Conservation (phyloP, 2,888 invertebrate genomes). For the Alentia gelatinosa region DNA sequence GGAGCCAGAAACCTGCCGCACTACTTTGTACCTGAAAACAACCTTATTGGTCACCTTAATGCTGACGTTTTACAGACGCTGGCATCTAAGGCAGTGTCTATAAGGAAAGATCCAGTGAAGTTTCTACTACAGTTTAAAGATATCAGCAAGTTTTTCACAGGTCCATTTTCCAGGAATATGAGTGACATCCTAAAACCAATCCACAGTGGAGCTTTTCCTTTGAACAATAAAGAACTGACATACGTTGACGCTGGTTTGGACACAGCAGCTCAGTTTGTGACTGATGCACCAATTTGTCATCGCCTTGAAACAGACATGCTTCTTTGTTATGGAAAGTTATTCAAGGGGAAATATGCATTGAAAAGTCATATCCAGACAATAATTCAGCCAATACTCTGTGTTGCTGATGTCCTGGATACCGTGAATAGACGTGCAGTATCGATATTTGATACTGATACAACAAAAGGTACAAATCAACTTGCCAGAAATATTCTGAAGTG, state of each 20-base stretch:
- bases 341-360: not conserved
- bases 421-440: not conserved
- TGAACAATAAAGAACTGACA: not conserved
- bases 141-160: not conserved
- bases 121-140: not conserved
- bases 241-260: not conserved
- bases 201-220: not conserved
- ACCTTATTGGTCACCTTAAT: not conserved
- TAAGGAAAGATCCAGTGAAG: not conserved
- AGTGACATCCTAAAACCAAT: not conserved
- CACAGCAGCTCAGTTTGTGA: not conserved
- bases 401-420: not conserved
- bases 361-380: not conserved
- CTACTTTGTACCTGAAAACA: not conserved
- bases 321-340: not conserved
- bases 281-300: not conserved
- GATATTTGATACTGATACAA: not conserved
- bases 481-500: not conserved
- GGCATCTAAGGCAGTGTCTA: not conserved
- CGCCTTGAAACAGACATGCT: not conserved
- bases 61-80: not conserved
- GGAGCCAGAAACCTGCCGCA: not conserved
- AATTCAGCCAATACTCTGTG: not conserved
- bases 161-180: not conserved
- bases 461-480: not conserved